Percentiles rank a stretch among this genome's conserved stretches.
These are phyloP conservation scores for Conus betulinus DNA, from an alignment of 1,140 invertebrate genomes.

Conservation along the genomic window DNA sequence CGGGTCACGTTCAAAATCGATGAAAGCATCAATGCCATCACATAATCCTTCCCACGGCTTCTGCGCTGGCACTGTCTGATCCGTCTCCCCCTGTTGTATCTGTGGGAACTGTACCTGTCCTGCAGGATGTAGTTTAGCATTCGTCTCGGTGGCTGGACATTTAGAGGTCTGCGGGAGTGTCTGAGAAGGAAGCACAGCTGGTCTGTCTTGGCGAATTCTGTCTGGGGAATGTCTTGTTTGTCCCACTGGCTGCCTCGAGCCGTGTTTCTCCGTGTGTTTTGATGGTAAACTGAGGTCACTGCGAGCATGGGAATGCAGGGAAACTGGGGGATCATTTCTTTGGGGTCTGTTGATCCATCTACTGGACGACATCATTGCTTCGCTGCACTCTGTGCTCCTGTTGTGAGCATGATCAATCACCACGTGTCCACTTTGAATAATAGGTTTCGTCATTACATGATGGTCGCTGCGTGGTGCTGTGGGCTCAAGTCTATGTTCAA, in stretches of 20 bases:
- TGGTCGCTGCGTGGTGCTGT: neutral
- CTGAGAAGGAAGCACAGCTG: neutral
- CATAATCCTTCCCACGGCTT: neutral
- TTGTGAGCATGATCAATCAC: no score
- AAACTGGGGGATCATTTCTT: no score
- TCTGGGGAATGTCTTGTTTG: neutral
- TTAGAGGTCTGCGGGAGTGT: neutral
- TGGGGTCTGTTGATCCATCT: no score
- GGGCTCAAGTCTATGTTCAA: neutral
- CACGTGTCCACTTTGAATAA: no score
- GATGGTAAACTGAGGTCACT: neutral
- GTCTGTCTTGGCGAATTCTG: neutral
- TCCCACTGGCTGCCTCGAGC: neutral
- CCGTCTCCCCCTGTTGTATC: neutral
- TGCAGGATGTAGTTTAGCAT: neutral
- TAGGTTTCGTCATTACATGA: no score
- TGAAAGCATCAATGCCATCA: neutral
- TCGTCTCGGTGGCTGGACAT: neutral
- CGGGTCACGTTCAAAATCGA: conserved; percentile 14
- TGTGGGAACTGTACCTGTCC: neutral
- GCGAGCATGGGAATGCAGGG: neutral
- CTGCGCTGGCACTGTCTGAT: neutral
- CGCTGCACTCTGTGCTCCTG: no score
- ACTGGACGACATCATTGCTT: no score
- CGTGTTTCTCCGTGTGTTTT: neutral